Conservation (phyloP, 2,888 invertebrate species). For the Rambutsinella grinnellia region DNA sequence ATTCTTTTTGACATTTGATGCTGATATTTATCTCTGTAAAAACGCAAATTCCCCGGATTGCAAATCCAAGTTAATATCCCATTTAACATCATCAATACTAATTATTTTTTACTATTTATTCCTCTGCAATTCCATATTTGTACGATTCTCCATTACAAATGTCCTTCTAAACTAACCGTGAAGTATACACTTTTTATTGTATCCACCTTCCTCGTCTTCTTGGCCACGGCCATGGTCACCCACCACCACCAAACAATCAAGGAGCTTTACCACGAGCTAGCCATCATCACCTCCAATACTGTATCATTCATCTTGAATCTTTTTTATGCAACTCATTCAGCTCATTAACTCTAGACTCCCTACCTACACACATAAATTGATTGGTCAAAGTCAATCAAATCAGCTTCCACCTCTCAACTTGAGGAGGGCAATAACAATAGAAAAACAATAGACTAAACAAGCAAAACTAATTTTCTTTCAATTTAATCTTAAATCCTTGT, state of each 20-base stretch:
- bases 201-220: slow-evolving; percentile 21
- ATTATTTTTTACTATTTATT: background rate
- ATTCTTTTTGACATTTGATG: background rate
- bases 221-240: slow-evolving; percentile 44
- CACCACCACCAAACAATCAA: background rate
- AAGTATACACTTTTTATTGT: slow-evolving; percentile 20
- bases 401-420: too few species aligned
- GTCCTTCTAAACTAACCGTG: slow-evolving; percentile 28
- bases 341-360: background rate
- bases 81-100: too few species aligned
- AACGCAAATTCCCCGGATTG: too few species aligned
- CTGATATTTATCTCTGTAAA: too few species aligned
- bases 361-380: background rate
- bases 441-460: too few species aligned
- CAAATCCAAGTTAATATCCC: too few species aligned
- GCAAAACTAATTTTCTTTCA: background rate
- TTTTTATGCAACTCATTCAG: background rate
- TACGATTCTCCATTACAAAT: background rate
- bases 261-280: background rate
- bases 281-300: slow-evolving; percentile 1
- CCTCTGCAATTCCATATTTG: background rate
- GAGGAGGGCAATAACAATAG: too few species aligned
- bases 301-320: slow-evolving; percentile 14
- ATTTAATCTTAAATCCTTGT: background rate
- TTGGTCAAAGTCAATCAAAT: slow-evolving; percentile 3